Base-by-base conservation (phyloP, 2,113 vertebrate genomes). In the Struthio camelus region DNA sequence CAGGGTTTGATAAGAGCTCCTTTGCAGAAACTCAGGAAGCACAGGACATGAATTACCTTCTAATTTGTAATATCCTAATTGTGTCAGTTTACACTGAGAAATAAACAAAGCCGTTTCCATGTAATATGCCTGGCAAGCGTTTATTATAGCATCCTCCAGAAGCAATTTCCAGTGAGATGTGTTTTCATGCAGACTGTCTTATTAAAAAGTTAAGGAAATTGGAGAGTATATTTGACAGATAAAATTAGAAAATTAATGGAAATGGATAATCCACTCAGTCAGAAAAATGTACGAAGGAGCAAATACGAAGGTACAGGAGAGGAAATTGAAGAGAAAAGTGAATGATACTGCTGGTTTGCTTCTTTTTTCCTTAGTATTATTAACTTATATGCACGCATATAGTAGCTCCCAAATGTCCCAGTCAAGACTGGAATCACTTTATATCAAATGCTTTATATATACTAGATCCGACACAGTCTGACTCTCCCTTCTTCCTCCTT, bases 171-270 rank as follows among this genome's bases (percentile, higher is more conserved):
- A 94, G 61, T 59, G 42, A 95, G 62, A 58, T 34, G 6, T 73
- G 61, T 86, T 94, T 88, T 91, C 1, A 2, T 73, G 73, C 70
- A 75, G 69, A 71, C 36, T 87, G 76, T 42, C 85, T 85, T 91
- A 93, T 92, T 96, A 92, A 95, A 97, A 97, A 88, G 58, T 77
- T 92, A 92, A 91, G 82, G 65, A 87, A 96, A 96, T 69, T 44
- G 53, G 59, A 76, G 56, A 85, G 40, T 50, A 50, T 87, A 85
- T 86, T 91, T 86, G 97, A 96, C 94, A 96, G 91, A 91, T 80
- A 90, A 86, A 96, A 96, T 91, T 77, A 90, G 87, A 96, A 97
- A 97, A 97, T 93, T 94, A 97, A 92, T 96, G 71, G 71, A 95
- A 87, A 85, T 18, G 58, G 65, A 73, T 92, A 91, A 95, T 88